Base-by-base conservation (phyloP, 1,140 invertebrate genomes). In the Pseudobourletiella spinata region DNA sequence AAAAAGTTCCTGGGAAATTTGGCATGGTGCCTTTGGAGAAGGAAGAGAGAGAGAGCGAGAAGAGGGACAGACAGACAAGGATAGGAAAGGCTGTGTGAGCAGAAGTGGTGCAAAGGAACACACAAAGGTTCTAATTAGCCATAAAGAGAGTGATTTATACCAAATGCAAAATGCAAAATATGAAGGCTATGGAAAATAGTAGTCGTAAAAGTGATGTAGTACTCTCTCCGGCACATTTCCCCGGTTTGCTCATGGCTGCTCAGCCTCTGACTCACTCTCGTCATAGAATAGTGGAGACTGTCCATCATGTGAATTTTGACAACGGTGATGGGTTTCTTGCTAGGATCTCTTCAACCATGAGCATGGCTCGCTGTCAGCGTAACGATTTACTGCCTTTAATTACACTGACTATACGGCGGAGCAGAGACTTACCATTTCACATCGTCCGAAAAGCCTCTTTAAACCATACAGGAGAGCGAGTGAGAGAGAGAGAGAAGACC, bases 131-230 rank as follows among this genome's bases (percentile, higher is more conserved):
- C 61, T 69, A 66, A 69, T 66, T 69, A 66, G 64, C 67, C 67
- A 69, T 66, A 66, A 69, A 69, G 62, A 58, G 59, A 61, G 57
- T 66, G 64, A 69, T 66, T 69, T 69, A 66, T 64, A 43, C 62
- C 61, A 55, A 32, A 48, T 64, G 60, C 59, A 66, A 69, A 64
- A 69, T 69, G 64, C 67, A 69, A 69, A 64, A 69, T 69, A 69
- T 64, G 64, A 66, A 69, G 56, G 44, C 52, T 56, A 62, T 66
- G 59, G 60, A 63, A 59, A 46, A 61, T 54, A 48, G 62, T 59
- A 64, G 57, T 54, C 59, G 66, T 69, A 69, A 69, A 69, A 59
- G 52, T 64, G 64, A 69, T 69, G 46, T 64, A 55, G 29, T 32
- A 15, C 64, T 54, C 62, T 18, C 35, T 22, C 35, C 56, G 64